phyloP scores from a whole-genome alignment of 1,140 invertebrate species.

The Bombyx mandarina region DNA sequence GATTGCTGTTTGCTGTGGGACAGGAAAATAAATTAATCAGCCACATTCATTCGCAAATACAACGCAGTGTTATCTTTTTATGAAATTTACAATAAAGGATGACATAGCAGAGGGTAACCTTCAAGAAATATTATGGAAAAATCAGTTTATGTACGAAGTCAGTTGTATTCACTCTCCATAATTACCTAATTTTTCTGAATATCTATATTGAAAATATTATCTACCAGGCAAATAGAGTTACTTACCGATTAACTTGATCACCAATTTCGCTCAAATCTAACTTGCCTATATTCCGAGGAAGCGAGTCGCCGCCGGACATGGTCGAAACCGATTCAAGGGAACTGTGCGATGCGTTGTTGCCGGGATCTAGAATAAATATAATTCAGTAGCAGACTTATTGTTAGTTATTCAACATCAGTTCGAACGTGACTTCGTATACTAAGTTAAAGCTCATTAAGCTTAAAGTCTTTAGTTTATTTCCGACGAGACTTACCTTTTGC shows the following conservation, averaged over 20 bases:
- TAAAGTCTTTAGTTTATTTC: not conserved
- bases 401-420: too few relatives aligned
- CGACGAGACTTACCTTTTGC: constrained; percentile 40
- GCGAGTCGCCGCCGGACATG: constrained; percentile 64
- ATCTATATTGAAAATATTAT: not conserved
- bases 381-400: too few relatives aligned
- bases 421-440: too few relatives aligned
- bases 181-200: not conserved
- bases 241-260: constrained; percentile 67
- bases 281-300: constrained; percentile 45
- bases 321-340: constrained; percentile 76
- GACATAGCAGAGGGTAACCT: too few relatives aligned
- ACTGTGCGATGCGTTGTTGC: constrained; percentile 59
- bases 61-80: too few relatives aligned
- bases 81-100: too few relatives aligned
- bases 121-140: too few relatives aligned
- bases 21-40: too few relatives aligned
- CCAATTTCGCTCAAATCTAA: constrained; percentile 62
- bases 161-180: too few relatives aligned
- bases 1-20: too few relatives aligned
- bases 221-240: not conserved
- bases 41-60: too few relatives aligned
- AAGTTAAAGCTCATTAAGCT: not conserved
- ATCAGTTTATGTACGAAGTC: too few relatives aligned
- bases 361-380: not conserved